Base-by-base conservation (phyloP, 2,888 invertebrate species). In the Dasypogon diadema region DNA sequence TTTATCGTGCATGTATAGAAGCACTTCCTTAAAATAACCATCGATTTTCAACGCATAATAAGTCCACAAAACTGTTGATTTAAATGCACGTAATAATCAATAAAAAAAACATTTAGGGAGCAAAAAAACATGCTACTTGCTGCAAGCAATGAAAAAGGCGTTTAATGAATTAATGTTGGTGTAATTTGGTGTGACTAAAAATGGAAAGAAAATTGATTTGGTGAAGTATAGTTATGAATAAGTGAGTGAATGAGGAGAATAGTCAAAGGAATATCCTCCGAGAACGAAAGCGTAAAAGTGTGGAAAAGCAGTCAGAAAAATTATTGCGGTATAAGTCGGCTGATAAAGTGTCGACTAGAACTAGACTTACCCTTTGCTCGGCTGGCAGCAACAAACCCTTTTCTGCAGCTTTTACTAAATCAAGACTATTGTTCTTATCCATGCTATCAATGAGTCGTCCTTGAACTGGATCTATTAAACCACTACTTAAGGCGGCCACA, bases 331-430 rank as follows among this genome's bases (percentile, higher is more conserved):
- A 14, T 48, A 16, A 48, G 48, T 48, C 16, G 8, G 30, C 18
- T 51, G 12, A 51, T 18, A 51, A 2, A 12, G 4, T 51, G 14
- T 30, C 16, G 54, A 10, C 26, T 70, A 54, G 51, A 54, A 70
- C 18, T 54, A 70, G 22, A 92, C 95, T 96, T 91, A 96, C 96
- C 95, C 96, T 91, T 85, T 94, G 93, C 90, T 95, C 94, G 85
- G 96, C 95, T 87, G 95, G 92, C 88, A 96, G 90, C 83, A 96
- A 91, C 88, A 93, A 92, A 83, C 96, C 95, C 88, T 92, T 92
- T 86, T 94, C 93, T 85, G 92, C 89, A 84, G 96, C 96, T 88
- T 94, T 95, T 83, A 92, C 88, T 85, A 96, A 91, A 89, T 95
- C 94, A 21, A 74, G 30, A 78, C 80, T 82, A 74, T 81, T 83